These are phyloP conservation scores for Gasteruption jaculator DNA, from an alignment of 2,888 invertebrate genomes.

Conservation along the genomic window DNA sequence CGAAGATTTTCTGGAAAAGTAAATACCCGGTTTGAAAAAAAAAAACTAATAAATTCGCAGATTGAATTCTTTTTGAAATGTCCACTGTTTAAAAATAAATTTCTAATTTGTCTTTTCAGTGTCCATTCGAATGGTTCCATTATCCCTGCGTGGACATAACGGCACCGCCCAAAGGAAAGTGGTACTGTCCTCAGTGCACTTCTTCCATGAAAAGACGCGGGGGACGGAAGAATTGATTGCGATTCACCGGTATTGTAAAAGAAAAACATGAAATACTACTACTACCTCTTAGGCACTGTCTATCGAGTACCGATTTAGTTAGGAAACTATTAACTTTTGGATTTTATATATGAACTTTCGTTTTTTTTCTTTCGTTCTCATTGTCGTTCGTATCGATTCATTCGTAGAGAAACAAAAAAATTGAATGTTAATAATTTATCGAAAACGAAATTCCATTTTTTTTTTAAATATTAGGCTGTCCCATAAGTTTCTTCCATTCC, in stretches of 20 bases:
- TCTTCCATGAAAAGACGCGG: conserved; percentile 81
- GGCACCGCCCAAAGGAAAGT: conserved; percentile 95
- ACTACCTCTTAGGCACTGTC: conserved; percentile 46
- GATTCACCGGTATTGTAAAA: conserved; percentile 30
- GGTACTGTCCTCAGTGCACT: conserved; percentile 97
- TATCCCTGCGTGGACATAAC: conserved; percentile 96
- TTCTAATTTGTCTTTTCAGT: conserved; percentile 57
- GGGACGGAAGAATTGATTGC: conserved; percentile 69
- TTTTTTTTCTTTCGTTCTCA: conserved; percentile 11
- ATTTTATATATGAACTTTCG: conserved; percentile 31
- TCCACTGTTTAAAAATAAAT: conserved; percentile 13
- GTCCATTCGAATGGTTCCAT: conserved; percentile 99
- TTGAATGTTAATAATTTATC: too few species aligned
- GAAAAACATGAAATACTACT: conserved; percentile 26
- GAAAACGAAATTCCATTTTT: conserved; percentile 14
- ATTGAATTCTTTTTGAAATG: background rate
- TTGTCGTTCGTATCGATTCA: too few species aligned
- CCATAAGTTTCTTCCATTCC: too few species aligned
- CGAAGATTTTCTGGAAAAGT: too few species aligned
- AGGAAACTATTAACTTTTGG: conserved; percentile 34
- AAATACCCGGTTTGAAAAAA: too few species aligned
- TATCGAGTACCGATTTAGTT: conserved; percentile 37
- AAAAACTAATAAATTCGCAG: too few species aligned
- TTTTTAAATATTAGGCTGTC: too few species aligned
- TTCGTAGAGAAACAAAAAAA: too few species aligned